Evolutionary conservation across 2,113 vertebrate species (phyloP).

Genomic region (Mesitornis unicolor): DNA sequence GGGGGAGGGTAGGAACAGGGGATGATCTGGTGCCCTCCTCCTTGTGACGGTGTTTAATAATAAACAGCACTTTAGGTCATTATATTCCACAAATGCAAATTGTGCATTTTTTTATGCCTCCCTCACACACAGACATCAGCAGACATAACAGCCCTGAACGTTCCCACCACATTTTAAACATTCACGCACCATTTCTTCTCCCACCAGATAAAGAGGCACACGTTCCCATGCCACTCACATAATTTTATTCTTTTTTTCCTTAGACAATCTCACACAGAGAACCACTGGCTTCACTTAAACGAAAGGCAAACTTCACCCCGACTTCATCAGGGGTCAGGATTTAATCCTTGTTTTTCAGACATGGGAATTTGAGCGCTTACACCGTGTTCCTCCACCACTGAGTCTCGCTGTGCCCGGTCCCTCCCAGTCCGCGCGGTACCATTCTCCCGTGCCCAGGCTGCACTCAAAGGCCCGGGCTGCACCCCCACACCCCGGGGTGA

Average conservation of each 20-base stretch:
- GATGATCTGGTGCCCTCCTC: not conserved
- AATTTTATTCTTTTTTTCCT: not conserved
- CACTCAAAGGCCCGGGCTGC: not conserved
- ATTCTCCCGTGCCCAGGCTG: not conserved
- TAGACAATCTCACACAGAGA: not conserved
- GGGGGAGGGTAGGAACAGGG: not conserved
- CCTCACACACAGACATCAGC: not conserved
- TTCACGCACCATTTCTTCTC: not conserved
- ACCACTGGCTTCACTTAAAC: not conserved
- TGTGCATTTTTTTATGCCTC: fast-evolving
- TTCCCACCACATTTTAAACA: not conserved
- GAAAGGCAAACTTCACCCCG: not conserved
- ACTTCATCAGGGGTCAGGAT: not conserved
- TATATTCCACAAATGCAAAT: not conserved
- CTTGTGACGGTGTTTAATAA: not conserved
- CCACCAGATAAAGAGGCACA: not conserved
- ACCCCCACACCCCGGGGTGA: not conserved
- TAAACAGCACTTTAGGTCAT: not conserved
- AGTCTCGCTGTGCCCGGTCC: not conserved
- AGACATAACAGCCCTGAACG: not conserved
- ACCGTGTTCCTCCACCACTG: not conserved
- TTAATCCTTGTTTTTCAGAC: not conserved
- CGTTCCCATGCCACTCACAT: not conserved
- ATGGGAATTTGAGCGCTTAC: not conserved
- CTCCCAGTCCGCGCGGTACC: not conserved